A percentile compares a stretch with the other conserved stretches of the same genome.
These are phyloP conservation scores for Rotaria macrura DNA, from an alignment of 2,888 invertebrate species.

Conservation along the genomic window DNA sequence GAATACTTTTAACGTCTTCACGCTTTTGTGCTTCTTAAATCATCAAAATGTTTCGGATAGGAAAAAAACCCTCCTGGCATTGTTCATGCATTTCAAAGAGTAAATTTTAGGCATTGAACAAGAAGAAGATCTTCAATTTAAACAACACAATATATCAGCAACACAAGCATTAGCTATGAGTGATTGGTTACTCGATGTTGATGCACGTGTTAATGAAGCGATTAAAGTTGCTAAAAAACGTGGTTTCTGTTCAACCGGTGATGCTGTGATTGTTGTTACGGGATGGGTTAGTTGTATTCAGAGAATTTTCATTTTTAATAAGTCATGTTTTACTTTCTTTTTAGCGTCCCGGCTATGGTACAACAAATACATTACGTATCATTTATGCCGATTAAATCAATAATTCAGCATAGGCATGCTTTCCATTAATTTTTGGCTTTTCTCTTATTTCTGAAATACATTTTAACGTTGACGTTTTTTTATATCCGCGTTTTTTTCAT, in stretches of 20 bases:
- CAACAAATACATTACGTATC: conserved; percentile 1
- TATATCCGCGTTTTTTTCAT: not conserved
- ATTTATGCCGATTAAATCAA: not conserved
- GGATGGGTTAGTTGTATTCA: conserved; percentile 75
- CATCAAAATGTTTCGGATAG: not conserved
- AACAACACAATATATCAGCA: not conserved
- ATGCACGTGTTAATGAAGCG: conserved; percentile 42
- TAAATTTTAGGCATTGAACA: not conserved
- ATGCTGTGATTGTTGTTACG: conserved; percentile 79
- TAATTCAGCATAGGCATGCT: no score
- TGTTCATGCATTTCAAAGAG: not conserved
- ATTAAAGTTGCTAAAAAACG: conserved; percentile 67
- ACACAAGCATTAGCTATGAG: not conserved
- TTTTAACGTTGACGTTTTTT: not conserved
- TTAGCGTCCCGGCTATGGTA: not conserved
- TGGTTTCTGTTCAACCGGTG: conserved; percentile 72
- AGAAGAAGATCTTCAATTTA: not conserved
- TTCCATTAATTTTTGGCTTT: not conserved
- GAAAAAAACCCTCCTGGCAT: not conserved
- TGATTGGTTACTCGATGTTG: conserved; percentile 49
- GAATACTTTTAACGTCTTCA: no score
- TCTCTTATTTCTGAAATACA: not conserved
- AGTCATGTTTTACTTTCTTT: not conserved
- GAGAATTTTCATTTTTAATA: no score
- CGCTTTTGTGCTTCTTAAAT: no score